These are phyloP conservation scores for Hirtodrosophila duncani DNA, from an alignment of 2,888 invertebrate species.

Conservation along the genomic window DNA sequence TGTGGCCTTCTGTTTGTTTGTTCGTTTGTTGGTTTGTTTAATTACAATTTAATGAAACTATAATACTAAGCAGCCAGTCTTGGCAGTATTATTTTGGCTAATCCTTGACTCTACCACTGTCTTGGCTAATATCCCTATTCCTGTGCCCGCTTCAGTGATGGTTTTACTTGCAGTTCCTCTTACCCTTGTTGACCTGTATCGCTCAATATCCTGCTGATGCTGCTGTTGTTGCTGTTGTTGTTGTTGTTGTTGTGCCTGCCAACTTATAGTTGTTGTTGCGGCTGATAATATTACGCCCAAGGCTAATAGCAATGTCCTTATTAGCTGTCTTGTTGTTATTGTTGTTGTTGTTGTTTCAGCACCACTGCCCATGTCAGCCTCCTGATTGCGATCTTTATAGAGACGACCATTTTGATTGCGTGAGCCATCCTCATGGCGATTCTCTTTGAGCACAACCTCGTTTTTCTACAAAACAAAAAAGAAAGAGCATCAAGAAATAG, in stretches of 20 bases:
- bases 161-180: neutral
- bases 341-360: conserved; percentile 15
- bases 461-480: conserved; percentile 61
- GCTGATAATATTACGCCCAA: conserved; percentile 49
- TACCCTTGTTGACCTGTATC: conserved; percentile 13
- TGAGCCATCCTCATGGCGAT: conserved; percentile 76
- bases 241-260: conserved; percentile 17
- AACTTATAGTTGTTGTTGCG: conserved; percentile 7
- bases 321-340: conserved; percentile 38
- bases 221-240: conserved; percentile 2
- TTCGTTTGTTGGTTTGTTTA: conserved; percentile 33
- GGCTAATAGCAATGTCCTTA: conserved; percentile 59
- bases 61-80: conserved; percentile 45
- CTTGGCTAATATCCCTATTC: too few species aligned
- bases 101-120: conserved; percentile 11
- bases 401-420: conserved; percentile 77
- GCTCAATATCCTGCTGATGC: neutral
- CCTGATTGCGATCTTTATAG: conserved; percentile 74
- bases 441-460: conserved; percentile 75
- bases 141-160: neutral
- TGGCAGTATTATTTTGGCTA: conserved; percentile 15
- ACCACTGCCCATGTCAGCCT: conserved; percentile 58
- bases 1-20: conserved; percentile 1
- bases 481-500: neutral
- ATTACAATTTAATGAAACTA: conserved; percentile 64